Evolutionary conservation across 2,888 invertebrate species (phyloP), one percentile per base, ranked within the genome.

Genomic region (Hybos culiciformis): DNA sequence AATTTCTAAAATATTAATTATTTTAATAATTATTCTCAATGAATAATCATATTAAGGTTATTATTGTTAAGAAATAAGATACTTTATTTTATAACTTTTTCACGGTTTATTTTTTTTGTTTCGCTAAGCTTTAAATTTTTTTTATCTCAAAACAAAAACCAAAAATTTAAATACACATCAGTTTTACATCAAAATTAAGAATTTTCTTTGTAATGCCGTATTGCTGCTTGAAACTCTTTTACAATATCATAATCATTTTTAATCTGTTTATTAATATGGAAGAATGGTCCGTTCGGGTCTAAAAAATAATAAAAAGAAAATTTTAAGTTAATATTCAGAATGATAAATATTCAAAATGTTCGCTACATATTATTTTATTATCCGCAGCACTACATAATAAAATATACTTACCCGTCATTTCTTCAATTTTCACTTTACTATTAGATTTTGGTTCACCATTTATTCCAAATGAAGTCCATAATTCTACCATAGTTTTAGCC

Each of bases 401-500:
- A 14, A 33, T 19, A 15, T 15, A 44, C 43, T 39, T 45, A 45
- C 49, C 32, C 33, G 43, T 46, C 15, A 51, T 15, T 23, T 50
- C 44, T 17, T 44, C 29, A 49, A 55, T 52, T 5, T 12, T 15
- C 1, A 40, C 39, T 5, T 42, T 47, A 17, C 42, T 21, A 17
- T 46, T 34, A 5, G 41, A 37, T 26, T 41, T 47, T 9, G 67
- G 67, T 12, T 45, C 48, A 8, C 66, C 67, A 6, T 48, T 48
- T 12, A 53, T 58, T 20, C 62, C 66, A 52, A 67, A 67, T 14
- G 63, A 63, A 4, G 66, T 63, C 67, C 68, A 68, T 34, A 66
- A 31, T 3, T 61, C 56, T 5, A 73, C 60, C 66, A 74, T 67
- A 45, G 61, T 61, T 34, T 64, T 60, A 2, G 70, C 65, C 41